Base-by-base conservation (phyloP, 2,113 vertebrate genomes). In the Etheostoma cragini region DNA sequence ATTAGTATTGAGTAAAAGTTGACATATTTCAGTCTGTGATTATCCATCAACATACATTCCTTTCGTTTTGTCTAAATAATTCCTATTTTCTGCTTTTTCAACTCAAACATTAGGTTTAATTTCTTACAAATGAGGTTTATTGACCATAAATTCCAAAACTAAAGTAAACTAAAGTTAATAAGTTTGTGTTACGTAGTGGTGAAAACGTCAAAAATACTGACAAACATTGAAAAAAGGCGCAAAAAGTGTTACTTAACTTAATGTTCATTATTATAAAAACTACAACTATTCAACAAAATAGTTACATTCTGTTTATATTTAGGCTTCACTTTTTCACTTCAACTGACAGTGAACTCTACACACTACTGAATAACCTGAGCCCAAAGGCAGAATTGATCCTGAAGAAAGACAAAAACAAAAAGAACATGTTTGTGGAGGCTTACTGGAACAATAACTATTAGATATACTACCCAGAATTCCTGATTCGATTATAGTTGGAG, bases 401-500 rank as follows among this genome's bases (percentile, higher is more conserved):
- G 19, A 19, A 14, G 17, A 4, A 57, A 35, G 1, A 64, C 6
- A 30, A 16, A 21, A 42, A 46, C 30, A 81, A 5, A 42, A 64
- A 80, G n/a, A n/a, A 10, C 53, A 54, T 45, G 30, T 54, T 35
- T 26, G 1, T 8, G 22, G 42, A 82, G 76, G 69, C 74, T 62
- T 26, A 26, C 50, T 66, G 84, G 63, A 77, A 84, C 45, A 67
- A 26, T 3, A 63, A 60, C 53, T 67, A 69, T 80, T 22, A 73
- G 73, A 67, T 80, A 66, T n/a, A 53, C 67, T 64, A 64, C 71
- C 63, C 46, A 61, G 68, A 61, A 76, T 53, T 68, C 35, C 33
- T 69, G 70, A 90, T 91, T 77, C 35, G 33, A 87, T 88, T 86
- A 86, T 5, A 33, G 66, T 0, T 5, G 56, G 8, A 74, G 60